Base-by-base conservation (phyloP, 2,113 vertebrate genomes). In the Tapirus terrestris region DNA sequence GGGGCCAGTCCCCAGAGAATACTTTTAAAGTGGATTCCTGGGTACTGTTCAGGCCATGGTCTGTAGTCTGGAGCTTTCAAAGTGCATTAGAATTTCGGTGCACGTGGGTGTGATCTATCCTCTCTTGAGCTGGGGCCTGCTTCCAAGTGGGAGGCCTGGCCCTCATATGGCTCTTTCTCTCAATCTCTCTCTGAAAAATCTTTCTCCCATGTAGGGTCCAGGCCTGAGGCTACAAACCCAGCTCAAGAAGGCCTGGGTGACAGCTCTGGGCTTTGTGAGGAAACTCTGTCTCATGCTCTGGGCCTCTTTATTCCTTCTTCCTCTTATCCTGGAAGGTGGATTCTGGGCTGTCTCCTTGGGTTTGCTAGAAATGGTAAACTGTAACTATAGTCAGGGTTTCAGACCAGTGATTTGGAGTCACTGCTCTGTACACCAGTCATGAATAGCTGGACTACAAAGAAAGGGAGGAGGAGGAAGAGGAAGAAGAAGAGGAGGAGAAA, bases 391-490 rank as follows among this genome's bases (percentile, higher is more conserved):
- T 56, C 8, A 31, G 51, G 8, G 6, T 39, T 92, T 92, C 33
- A 51, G 58, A 88, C 23, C 43, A 70, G n/a, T 8, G 23, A 67
- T 85, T 58, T 13, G 25, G 6, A 65, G 65, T 31, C 23, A 67
- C 36, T 43, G 39, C 12, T 73, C 23, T 17, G 11, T 31, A 58
- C 36, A 8, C 58, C 36, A 58, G 33, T 75, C 33, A 27, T 67
- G 27, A 96, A 36, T 45, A 85, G 51, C 72, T 39, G 14, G 16
- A 27, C 23, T 76, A 53, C 12, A 45, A 51, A 45, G 58, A 29
- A 10, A 21, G 10, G 1, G 43, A 31, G 3, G 33, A 13, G 20
- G 1, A 23, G 8, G 10, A 7, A 2, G 31, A 82, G 8, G 13
- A 31, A 53, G 27, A 27, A 21, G 33, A 48, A 4, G 39, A 7